phyloP scores from a whole-genome alignment of 2,113 vertebrate genomes.

The Cebidichthys violaceus region DNA sequence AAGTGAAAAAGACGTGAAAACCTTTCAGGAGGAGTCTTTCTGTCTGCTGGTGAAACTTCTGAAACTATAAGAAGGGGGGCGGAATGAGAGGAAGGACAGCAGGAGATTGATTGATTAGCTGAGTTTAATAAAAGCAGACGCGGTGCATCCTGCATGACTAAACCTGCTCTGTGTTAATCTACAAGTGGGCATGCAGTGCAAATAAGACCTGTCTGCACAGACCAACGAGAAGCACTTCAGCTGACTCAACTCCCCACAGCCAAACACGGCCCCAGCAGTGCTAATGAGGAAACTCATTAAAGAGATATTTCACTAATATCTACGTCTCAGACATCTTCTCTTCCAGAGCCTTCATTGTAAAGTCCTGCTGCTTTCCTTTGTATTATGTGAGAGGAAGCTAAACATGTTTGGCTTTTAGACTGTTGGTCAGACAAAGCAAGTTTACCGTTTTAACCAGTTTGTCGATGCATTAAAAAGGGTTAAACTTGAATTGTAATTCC shows the following conservation, averaged over 20 bases:
- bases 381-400: neutral
- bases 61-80: neutral
- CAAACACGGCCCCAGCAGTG: constrained; percentile 15
- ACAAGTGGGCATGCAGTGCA: neutral
- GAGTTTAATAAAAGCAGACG: constrained; percentile 12
- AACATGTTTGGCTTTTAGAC: neutral
- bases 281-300: constrained; percentile 57
- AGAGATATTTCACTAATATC: constrained; percentile 11
- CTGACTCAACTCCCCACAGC: constrained; percentile 52
- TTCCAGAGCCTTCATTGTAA: no score
- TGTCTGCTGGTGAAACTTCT: constrained; percentile 11
- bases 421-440: neutral
- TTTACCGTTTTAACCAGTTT: no score
- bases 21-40: no score
- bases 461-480: no score
- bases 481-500: no score
- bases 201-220: constrained; percentile 27
- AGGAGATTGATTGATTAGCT: constrained; percentile 18
- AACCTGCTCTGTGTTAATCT: constrained; percentile 11
- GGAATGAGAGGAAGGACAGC: constrained; percentile 12
- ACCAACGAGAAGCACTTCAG: constrained; percentile 11
- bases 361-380: neutral
- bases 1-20: neutral
- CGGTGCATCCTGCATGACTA: constrained; percentile 15
- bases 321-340: neutral